Evolutionary conservation across 2,113 vertebrate genomes (phyloP).

Genomic region (Muntiacus muntjak): DNA sequence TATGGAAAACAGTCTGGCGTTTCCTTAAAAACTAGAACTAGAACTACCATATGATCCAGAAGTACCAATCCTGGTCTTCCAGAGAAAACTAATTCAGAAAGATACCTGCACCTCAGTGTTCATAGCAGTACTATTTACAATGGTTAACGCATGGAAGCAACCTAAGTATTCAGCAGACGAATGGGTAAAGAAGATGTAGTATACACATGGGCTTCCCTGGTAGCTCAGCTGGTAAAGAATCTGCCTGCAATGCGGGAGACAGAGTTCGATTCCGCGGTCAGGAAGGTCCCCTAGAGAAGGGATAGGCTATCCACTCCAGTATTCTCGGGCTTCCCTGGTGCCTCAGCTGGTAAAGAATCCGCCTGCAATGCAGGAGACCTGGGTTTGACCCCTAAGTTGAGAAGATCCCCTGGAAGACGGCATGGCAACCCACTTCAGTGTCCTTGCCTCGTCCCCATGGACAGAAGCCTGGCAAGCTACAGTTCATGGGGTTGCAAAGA

Average conservation of each 20-base stretch:
- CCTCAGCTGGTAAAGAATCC: not conserved
- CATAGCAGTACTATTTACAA: not conserved
- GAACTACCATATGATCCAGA: not conserved
- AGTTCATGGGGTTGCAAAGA: not conserved
- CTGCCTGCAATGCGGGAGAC: not conserved
- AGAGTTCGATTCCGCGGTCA: not conserved
- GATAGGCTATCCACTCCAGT: not conserved
- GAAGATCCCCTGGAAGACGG: fast-evolving
- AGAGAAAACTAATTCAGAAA: not conserved
- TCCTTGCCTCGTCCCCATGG: not conserved
- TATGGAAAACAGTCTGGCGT: not conserved
- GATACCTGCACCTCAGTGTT: not conserved
- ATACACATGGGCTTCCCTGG: not conserved
- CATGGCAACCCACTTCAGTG: not conserved
- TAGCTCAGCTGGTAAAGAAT: not conserved
- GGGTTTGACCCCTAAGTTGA: not conserved
- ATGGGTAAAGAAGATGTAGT: not conserved
- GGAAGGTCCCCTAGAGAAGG: not conserved
- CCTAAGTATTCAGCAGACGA: not conserved
- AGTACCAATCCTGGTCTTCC: not conserved
- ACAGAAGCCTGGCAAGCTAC: not conserved
- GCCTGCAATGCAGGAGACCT: not conserved
- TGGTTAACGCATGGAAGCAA: not conserved
- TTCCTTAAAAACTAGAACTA: not conserved
- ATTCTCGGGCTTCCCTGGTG: not conserved